Evolutionary conservation across 1,140 invertebrate species (phyloP), one percentile per base, ranked within the genome.

Genomic region (Apocrypta bakeri): DNA sequence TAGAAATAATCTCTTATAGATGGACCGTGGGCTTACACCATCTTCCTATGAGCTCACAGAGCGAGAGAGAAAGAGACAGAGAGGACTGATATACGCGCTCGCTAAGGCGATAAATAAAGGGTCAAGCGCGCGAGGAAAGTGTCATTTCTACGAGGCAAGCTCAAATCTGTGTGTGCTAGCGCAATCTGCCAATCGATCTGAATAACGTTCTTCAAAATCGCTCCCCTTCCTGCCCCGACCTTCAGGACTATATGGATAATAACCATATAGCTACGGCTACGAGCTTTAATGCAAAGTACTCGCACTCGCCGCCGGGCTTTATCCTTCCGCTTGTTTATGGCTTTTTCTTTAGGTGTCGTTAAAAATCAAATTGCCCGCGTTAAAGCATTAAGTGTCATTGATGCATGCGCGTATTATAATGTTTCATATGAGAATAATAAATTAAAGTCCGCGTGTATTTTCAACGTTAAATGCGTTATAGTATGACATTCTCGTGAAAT

Each of bases 1-100:
- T 86, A 84, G 83, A 83, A 86, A 86, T 87, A 87, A 88, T 86
- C 83, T 86, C 82, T 81, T 85, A 85, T 85, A 84, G 85, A 85
- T 84, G 82, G 81, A 85, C 85, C 73, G 31, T 74, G 73, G 72
- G n/a, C n/a, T n/a, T n/a, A n/a, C n/a, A 84, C 84, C 83, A 84
- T 29, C 33, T 17, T 72, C 7, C 68, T n/a, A 48, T 17, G 17
- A 8, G n/a, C 56, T 83, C 81, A 81, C 83, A 73, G 81, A 76
- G 82, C 63, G 75, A 40, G 9, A 2, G 40, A 14, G 37, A 21
- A 24, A 9, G 42, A 1, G 21, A 56, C 24, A 12, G 8, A 1
- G 74, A 42, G 84, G 81, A 84, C n/a, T 83, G 77, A 85, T 85
- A 83, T 84, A 82, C 83, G 82, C 75, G 82, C 86, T 85, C 81